A percentile compares a stretch with the other conserved stretches of the same genome.
Evolutionary conservation across 1,140 invertebrate species (phyloP).

Genomic region (Acromyrmex charruanus): DNA sequence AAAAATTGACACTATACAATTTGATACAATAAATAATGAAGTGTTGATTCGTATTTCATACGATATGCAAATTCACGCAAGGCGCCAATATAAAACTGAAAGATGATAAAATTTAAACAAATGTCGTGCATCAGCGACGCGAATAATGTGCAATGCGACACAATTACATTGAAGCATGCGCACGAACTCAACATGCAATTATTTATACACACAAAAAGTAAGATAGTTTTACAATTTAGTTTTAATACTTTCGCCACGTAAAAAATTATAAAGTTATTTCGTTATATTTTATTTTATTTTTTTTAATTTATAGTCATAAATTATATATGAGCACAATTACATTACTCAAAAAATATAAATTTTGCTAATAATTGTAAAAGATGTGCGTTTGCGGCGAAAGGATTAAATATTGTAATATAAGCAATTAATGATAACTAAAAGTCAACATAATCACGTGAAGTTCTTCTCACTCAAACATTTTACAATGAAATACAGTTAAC

Average conservation of each 20-base stretch:
- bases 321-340: not conserved
- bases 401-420: conserved; percentile 35
- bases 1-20: not conserved
- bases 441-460: conserved; percentile 9
- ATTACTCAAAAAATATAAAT: not conserved
- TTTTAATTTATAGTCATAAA: not conserved
- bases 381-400: conserved; percentile 14
- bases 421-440: conserved; percentile 21
- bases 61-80: not conserved
- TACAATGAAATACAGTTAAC: conserved; percentile 17
- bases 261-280: not conserved
- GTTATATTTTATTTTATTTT: not conserved
- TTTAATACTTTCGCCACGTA: conserved; percentile 37
- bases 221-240: not conserved
- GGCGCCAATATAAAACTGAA: not conserved
- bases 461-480: conserved; percentile 4
- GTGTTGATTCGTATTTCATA: not conserved
- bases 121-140: conserved; percentile 20
- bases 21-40: not conserved
- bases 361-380: not conserved
- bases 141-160: conserved; percentile 26
- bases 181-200: not conserved
- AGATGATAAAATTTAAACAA: conserved; percentile 19
- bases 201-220: conserved; percentile 6
- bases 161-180: not conserved